Evolutionary conservation across 2,888 invertebrate species (phyloP).

Genomic region (Chydorus sphaericus): DNA sequence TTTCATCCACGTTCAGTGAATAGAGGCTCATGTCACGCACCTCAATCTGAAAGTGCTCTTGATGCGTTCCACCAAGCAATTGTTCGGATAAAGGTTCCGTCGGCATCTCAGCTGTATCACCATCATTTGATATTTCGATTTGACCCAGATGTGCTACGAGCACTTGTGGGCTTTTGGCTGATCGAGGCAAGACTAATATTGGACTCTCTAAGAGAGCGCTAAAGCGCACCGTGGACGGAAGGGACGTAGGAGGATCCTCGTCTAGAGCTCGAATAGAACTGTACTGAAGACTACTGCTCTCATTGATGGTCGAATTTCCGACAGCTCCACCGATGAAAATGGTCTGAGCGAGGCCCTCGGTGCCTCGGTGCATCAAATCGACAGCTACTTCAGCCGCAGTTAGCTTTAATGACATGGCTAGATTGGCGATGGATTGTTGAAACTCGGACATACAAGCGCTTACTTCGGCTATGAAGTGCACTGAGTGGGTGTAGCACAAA

Average conservation of each 20-base stretch:
- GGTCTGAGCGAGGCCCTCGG: conserved; percentile 33
- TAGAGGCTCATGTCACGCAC: conserved; percentile 77
- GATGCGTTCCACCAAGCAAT: conserved; percentile 14
- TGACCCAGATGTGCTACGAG: conserved; percentile 84
- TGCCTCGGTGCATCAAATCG: conserved; percentile 40
- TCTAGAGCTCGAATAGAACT: conserved; percentile 15
- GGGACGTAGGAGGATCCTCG: conserved; percentile 20
- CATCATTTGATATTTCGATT: conserved; percentile 41
- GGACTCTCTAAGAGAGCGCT: conserved; percentile 63
- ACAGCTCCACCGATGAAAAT: conserved; percentile 41
- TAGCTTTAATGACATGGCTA: conserved; percentile 69
- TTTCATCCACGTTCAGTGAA: conserved; percentile 46
- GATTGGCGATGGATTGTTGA: conserved; percentile 67
- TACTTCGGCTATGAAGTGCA: conserved; percentile 67
- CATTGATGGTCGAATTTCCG: conserved; percentile 23
- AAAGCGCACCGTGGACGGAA: conserved; percentile 24
- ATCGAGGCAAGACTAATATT: conserved; percentile 71
- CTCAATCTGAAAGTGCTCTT: conserved; percentile 46
- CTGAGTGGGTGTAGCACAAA: conserved; percentile 86
- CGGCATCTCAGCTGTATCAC: not conserved
- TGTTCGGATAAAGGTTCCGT: not conserved
- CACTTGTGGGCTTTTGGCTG: conserved; percentile 60
- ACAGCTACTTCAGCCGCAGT: conserved; percentile 90
- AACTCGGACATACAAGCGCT: conserved; percentile 80
- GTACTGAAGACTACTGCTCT: not conserved